A percentile compares a stretch with the other conserved stretches of the same genome.
These are phyloP conservation scores for Macrocentrus cingulum DNA, from an alignment of 1,140 invertebrate species.

Conservation along the genomic window DNA sequence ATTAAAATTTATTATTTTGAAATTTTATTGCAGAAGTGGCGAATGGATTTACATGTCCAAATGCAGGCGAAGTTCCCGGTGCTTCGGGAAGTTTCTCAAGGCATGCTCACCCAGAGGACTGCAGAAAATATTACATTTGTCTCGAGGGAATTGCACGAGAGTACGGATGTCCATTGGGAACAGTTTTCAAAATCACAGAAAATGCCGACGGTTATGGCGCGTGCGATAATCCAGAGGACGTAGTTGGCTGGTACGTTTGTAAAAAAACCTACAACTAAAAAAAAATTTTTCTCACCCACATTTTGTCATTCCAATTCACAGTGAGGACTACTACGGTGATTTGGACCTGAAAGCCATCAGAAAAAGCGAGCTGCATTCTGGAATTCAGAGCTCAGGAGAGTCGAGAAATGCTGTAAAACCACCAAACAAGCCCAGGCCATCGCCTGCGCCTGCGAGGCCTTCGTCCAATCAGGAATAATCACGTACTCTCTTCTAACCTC, in stretches of 20 bases:
- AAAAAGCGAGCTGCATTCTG: slow-evolving; percentile 84
- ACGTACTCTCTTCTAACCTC: not conserved
- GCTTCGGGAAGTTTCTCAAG: slow-evolving; percentile 85
- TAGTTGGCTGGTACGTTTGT: slow-evolving; percentile 86
- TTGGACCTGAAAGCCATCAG: slow-evolving; percentile 90
- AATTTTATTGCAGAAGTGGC: slow-evolving; percentile 85
- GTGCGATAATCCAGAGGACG: slow-evolving; percentile 91
- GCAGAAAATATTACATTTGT: slow-evolving; percentile 94
- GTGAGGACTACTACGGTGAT: slow-evolving; percentile 95
- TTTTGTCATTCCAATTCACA: slow-evolving; percentile 58
- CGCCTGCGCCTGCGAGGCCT: slow-evolving; percentile 54
- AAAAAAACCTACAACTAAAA: not conserved
- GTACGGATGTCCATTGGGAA: slow-evolving; percentile 93
- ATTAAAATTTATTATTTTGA: too few species aligned
- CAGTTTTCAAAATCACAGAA: slow-evolving; percentile 94
- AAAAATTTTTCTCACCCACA: not conserved
- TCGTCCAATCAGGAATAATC: slow-evolving; percentile 42
- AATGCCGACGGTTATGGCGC: slow-evolving; percentile 84
- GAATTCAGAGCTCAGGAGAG: slow-evolving; percentile 68
- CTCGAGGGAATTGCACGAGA: slow-evolving; percentile 85
- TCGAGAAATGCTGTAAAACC: slow-evolving; percentile 54
- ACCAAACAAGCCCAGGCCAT: slow-evolving; percentile 59
- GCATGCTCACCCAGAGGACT: slow-evolving; percentile 92
- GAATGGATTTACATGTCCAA: slow-evolving; percentile 85
- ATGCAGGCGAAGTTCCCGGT: slow-evolving; percentile 74